Evolutionary conservation across 1,140 invertebrate species (phyloP).

Genomic region (Tenebrio molitor): DNA sequence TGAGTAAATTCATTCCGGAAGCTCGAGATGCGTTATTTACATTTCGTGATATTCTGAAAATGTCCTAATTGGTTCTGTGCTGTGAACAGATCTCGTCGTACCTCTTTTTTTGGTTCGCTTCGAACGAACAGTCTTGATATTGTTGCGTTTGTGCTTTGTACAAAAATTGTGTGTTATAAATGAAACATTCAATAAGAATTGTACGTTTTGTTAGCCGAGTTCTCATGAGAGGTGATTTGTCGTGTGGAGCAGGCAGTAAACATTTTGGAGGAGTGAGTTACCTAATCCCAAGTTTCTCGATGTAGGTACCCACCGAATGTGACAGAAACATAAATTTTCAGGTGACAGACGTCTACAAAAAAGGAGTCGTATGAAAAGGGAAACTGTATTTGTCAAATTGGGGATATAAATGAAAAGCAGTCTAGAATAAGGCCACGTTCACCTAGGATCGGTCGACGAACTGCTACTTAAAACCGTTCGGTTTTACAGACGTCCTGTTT

Average conservation of each 20-base stretch:
- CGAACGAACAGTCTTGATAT: conserved; percentile 10
- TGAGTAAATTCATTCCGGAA: too few relatives aligned
- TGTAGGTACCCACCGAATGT: conserved; percentile 44
- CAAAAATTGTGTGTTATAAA: conserved; percentile 41
- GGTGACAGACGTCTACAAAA: conserved; percentile 48
- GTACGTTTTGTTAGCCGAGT: conserved; percentile 44
- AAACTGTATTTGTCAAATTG: conserved; percentile 46
- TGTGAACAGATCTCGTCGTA: too few relatives aligned
- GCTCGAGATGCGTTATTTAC: too few relatives aligned
- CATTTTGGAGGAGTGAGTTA: conserved; percentile 46
- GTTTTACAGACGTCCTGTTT: not conserved
- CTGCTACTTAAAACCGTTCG: conserved; percentile 1
- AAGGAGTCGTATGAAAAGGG: conserved; percentile 37
- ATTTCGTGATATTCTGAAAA: too few relatives aligned
- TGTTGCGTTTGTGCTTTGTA: conserved; percentile 6
- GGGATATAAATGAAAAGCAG: conserved; percentile 39
- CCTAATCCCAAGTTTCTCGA: conserved; percentile 44
- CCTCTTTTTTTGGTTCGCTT: too few relatives aligned
- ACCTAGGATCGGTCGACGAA: not conserved
- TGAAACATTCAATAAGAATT: conserved; percentile 47
- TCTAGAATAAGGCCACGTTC: conserved; percentile 12
- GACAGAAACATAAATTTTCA: conserved; percentile 48
- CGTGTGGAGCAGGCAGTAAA: conserved; percentile 44
- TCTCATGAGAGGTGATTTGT: conserved; percentile 46
- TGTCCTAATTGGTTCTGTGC: not conserved